phyloP scores from a whole-genome alignment of 2,888 invertebrate genomes.

The Nomada hirtipes region DNA sequence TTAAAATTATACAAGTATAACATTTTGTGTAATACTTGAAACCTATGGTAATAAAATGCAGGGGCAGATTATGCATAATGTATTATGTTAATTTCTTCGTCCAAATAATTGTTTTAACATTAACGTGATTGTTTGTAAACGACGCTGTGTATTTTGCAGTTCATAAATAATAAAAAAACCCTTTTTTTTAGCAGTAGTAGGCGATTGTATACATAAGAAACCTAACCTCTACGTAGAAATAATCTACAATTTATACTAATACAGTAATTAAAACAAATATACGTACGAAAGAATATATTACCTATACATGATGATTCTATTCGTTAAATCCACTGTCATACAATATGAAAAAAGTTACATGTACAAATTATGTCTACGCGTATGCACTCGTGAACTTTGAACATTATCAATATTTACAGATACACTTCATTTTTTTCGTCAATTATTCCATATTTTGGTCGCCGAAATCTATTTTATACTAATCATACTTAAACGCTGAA shows the following conservation, averaged over 20 bases:
- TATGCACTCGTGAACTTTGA: background rate
- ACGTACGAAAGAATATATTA: conserved; percentile 30
- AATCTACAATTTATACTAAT: background rate
- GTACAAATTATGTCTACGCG: background rate
- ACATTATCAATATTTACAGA: conserved; percentile 21
- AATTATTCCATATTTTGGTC: conserved; percentile 15
- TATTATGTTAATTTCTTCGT: background rate
- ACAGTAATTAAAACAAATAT: background rate
- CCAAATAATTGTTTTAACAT: background rate
- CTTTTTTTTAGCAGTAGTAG: background rate
- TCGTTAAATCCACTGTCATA: background rate
- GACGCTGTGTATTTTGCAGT: no score
- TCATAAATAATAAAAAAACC: background rate
- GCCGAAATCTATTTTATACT: background rate
- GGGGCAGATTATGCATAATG: conserved; percentile 24
- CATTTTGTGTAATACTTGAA: background rate
- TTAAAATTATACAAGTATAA: background rate
- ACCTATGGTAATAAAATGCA: background rate
- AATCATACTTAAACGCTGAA: background rate
- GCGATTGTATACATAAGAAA: background rate
- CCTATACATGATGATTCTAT: conserved; percentile 51
- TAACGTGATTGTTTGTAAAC: background rate
- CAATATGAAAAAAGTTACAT: conserved; percentile 23
- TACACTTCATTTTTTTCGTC: conserved; percentile 18
- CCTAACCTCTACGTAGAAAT: conserved; percentile 38